Percentiles rank a stretch among this genome's conserved stretches.
Evolutionary conservation across 2,888 invertebrate species (phyloP).

Genomic region (Lasioglossum leucozonium): DNA sequence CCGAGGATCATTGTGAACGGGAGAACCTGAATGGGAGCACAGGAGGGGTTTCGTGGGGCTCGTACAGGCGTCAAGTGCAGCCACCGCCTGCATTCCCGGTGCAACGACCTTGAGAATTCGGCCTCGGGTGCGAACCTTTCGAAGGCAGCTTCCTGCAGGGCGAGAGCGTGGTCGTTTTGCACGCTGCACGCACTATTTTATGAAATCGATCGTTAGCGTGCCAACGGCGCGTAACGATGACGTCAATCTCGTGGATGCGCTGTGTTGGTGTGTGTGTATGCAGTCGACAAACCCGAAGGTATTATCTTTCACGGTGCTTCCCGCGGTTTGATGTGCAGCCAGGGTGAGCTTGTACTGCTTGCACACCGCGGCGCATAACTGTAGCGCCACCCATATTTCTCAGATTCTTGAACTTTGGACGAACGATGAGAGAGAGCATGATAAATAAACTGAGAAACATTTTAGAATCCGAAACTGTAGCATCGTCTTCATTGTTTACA

Average conservation of each 20-base stretch:
- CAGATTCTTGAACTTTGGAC: not conserved
- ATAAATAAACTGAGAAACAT: too few species aligned
- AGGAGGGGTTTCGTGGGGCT: conserved; percentile 12
- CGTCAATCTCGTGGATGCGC: conserved; percentile 65
- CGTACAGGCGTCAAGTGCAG: conserved; percentile 45
- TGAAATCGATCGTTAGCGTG: conserved; percentile 68
- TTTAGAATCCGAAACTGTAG: too few species aligned
- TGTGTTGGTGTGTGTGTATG: not conserved
- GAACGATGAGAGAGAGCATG: too few species aligned
- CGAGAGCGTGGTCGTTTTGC: conserved; percentile 29
- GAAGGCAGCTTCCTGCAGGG: conserved; percentile 49
- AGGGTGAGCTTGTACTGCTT: not conserved
- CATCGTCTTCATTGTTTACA: too few species aligned
- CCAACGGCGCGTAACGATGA: conserved; percentile 64
- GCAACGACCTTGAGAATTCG: conserved; percentile 61
- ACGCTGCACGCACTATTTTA: conserved; percentile 56
- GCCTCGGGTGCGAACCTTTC: conserved; percentile 53
- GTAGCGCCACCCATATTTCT: not conserved
- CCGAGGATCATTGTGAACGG: conserved; percentile 6
- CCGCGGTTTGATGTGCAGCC: conserved; percentile 13
- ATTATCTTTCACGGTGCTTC: conserved; percentile 49
- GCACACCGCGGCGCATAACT: not conserved
- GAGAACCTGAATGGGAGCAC: conserved; percentile 10
- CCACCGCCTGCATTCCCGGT: conserved; percentile 34
- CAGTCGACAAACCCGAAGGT: conserved; percentile 61